Base-by-base conservation (phyloP, 2,797 vertebrate genomes). In the Rhinella marina region DNA sequence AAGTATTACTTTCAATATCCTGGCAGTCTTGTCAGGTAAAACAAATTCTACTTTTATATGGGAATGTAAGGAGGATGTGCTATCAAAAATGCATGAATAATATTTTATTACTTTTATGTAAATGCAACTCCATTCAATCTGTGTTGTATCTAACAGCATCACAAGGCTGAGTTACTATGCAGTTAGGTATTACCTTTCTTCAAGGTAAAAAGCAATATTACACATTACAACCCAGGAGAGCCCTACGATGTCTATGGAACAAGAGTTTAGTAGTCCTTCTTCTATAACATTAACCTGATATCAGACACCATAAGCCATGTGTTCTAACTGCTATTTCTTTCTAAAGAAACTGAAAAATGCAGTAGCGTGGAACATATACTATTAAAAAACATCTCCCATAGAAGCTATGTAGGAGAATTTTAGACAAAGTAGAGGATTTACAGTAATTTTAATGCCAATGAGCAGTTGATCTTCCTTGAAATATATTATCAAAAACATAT, bases 81-180 rank as follows among this genome's bases (percentile, higher is more conserved):
- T 19, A 81, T 81, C 80, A 81, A 81, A 81, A 81, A 81, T 81
- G 80, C 61, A 81, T 81, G 80, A 81, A 81, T 64, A 64, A 66
- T 81, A 64, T 66, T 81, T 81, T 50, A 81, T 59, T 62, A 64
- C 59, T 81, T 64, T 81, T 64, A 81, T 81, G 59, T 81, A 50
- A 81, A 50, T 64, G 32, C 80, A 25, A 32, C 32, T 81, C 32
- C 59, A 81, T 62, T 81, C 48, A 64, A 66, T 81, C 41, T 64
- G 23, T 81, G 61, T 64, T 64, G 41, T 81, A 41, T 81, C 19
- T 50, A 64, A 81, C 32, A 81, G 32, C 48, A 62, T 66, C 80
- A 81, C 29, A 81, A 64, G 32, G 59, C 19, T 64, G 59, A 50
- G 41, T 81, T 61, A 80, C 78, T 17, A 77, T 29, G 59, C 59